A percentile compares a stretch with the other conserved stretches of the same genome.
phyloP scores from a whole-genome alignment of 2,113 vertebrate genomes.

The Peromyscus maniculatus region DNA sequence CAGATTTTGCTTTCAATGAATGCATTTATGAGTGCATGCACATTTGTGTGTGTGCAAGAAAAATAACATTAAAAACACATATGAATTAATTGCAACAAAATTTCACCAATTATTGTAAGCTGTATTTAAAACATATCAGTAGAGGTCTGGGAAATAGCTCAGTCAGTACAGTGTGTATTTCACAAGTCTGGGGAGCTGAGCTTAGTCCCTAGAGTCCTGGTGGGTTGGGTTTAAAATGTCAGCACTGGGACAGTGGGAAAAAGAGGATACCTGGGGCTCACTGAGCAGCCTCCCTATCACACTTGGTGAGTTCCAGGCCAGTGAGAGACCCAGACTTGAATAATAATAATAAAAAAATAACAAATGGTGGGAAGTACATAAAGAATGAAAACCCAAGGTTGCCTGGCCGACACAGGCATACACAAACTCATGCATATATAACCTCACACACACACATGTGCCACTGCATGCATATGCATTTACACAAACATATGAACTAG shows the following conservation, averaged over 20 bases:
- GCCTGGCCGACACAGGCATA: background rate
- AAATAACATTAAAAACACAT: slow-evolving; percentile 26
- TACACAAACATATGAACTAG: background rate
- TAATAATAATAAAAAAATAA: background rate
- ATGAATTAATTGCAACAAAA: slow-evolving; percentile 36
- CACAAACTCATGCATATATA: background rate
- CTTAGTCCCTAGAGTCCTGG: background rate
- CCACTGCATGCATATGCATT: background rate
- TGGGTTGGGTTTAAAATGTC: background rate
- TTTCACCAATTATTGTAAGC: slow-evolving; percentile 8
- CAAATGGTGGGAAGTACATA: no score
- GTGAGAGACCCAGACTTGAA: background rate
- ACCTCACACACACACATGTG: background rate
- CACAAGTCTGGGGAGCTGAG: background rate
- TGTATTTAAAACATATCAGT: background rate
- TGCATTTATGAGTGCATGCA: background rate
- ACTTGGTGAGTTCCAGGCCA: background rate
- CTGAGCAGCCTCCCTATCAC: no score
- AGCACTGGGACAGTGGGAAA: background rate
- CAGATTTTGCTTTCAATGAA: slow-evolving; percentile 10
- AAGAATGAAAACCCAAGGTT: background rate
- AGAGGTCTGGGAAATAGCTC: background rate
- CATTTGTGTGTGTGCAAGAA: background rate
- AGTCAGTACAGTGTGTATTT: background rate
- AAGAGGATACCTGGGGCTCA: background rate